These are phyloP conservation scores for Agrotis segetum DNA, from an alignment of 2,888 invertebrate genomes.

Conservation along the genomic window DNA sequence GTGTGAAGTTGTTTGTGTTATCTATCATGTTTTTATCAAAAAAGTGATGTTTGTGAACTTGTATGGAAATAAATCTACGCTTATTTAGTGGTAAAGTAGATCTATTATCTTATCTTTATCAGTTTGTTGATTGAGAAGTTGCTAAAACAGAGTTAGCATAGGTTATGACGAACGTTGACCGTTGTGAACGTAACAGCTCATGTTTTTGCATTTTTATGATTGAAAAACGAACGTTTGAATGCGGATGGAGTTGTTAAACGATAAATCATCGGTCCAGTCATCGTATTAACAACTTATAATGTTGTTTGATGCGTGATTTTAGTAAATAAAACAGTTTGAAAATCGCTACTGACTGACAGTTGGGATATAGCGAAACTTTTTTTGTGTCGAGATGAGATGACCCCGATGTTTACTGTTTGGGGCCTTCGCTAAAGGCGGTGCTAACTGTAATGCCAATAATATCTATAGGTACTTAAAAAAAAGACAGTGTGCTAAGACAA, in stretches of 20 bases:
- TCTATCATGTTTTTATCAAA: conserved; percentile 90
- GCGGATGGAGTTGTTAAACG: conserved; percentile 62
- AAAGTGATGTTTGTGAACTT: conserved; percentile 87
- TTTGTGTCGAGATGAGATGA: conserved; percentile 65
- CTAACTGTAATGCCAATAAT: conserved; percentile 64
- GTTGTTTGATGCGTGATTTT: conserved; percentile 38
- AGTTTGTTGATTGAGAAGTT: conserved; percentile 74
- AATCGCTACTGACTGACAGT: conserved; percentile 54
- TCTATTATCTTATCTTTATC: conserved; percentile 82
- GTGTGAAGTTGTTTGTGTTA: conserved; percentile 84
- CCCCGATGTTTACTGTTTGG: conserved; percentile 73
- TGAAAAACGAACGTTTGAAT: conserved; percentile 70
- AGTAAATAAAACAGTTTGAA: conserved; percentile 40
- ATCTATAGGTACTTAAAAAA: conserved; percentile 13
- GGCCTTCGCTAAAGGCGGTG: conserved; percentile 62
- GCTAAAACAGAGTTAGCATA: conserved; percentile 76
- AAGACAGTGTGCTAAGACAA: background rate
- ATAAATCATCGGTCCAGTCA: conserved; percentile 52
- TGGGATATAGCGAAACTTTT: conserved; percentile 47
- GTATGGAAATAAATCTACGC: conserved; percentile 82
- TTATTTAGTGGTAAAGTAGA: conserved; percentile 86
- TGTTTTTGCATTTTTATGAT: conserved; percentile 85
- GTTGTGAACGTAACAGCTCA: conserved; percentile 71
- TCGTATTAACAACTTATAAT: conserved; percentile 34
- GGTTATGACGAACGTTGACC: conserved; percentile 81